Evolutionary conservation across 1,140 invertebrate species (phyloP).

Genomic region (Drosophila yakuba): DNA sequence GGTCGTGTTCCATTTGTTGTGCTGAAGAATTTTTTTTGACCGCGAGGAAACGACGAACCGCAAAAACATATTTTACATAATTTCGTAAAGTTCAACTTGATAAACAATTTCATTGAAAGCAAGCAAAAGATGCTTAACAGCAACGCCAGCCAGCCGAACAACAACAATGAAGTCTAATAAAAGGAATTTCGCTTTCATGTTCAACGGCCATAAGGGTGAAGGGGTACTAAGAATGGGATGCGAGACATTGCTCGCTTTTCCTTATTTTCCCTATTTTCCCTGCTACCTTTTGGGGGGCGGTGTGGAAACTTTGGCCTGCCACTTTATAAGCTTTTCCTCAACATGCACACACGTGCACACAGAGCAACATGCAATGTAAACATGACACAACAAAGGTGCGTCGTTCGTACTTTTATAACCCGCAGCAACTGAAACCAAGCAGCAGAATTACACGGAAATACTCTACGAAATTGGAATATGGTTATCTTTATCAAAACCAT

Average conservation of each 20-base stretch:
- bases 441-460: constrained; percentile 4
- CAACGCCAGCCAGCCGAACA: constrained; percentile 17
- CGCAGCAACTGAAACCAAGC: constrained; percentile 15
- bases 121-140: constrained; percentile 68
- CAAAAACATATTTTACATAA: constrained; percentile 80
- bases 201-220: constrained; percentile 36
- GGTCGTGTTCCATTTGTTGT: constrained; percentile 25
- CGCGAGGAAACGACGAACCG: constrained; percentile 37
- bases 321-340: constrained; percentile 43
- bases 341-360: constrained; percentile 9
- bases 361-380: constrained; percentile 22
- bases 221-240: constrained; percentile 19
- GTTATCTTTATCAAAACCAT: neutral
- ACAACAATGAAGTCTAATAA: constrained; percentile 68
- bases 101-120: constrained; percentile 79
- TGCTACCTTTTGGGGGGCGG: constrained; percentile 3
- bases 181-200: constrained; percentile 80
- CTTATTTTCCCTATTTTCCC: constrained; percentile 25
- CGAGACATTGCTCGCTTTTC: constrained; percentile 39
- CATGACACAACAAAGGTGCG: constrained; percentile 57
- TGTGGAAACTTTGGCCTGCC: constrained; percentile 45
- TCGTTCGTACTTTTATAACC: constrained; percentile 36
- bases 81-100: constrained; percentile 73
- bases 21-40: constrained; percentile 25
- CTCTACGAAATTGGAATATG: neutral